phyloP scores from a whole-genome alignment of 2,888 invertebrate species.

The Hetaerina titia region DNA sequence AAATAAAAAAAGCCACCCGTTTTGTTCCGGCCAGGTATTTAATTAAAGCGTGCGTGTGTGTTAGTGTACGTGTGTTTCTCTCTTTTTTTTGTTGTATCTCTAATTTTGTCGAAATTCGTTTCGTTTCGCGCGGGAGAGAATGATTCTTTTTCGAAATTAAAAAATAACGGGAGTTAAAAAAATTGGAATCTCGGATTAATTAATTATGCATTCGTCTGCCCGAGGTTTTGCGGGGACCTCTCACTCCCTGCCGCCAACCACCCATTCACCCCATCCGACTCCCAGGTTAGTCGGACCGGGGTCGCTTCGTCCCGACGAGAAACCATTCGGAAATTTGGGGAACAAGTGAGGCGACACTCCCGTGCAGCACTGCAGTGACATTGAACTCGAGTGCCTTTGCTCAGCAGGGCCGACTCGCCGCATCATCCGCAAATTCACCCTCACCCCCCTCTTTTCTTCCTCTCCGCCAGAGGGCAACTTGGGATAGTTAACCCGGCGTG shows the following conservation, averaged over 20 bases:
- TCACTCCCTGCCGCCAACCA: background rate
- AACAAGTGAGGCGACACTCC: background rate
- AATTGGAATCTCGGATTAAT: constrained; percentile 55
- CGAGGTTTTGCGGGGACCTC: constrained; percentile 28
- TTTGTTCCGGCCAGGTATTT: constrained; percentile 16
- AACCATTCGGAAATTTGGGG: background rate
- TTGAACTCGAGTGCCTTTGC: background rate
- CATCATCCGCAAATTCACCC: too few species aligned
- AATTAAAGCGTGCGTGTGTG: background rate
- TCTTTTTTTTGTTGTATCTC: background rate
- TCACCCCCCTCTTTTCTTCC: too few species aligned
- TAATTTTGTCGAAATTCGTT: constrained; percentile 20
- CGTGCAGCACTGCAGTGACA: background rate
- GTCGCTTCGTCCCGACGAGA: background rate
- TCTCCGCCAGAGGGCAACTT: too few species aligned
- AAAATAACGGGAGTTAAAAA: background rate
- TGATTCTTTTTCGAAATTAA: background rate
- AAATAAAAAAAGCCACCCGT: background rate
- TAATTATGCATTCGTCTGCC: constrained; percentile 47
- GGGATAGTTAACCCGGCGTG: too few species aligned
- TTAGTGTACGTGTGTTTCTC: background rate
- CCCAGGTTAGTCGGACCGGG: background rate
- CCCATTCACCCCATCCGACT: background rate
- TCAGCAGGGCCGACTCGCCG: background rate
- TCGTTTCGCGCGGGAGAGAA: constrained; percentile 6